phyloP scores from a whole-genome alignment of 1,140 invertebrate species.

The Carposina sasakii region DNA sequence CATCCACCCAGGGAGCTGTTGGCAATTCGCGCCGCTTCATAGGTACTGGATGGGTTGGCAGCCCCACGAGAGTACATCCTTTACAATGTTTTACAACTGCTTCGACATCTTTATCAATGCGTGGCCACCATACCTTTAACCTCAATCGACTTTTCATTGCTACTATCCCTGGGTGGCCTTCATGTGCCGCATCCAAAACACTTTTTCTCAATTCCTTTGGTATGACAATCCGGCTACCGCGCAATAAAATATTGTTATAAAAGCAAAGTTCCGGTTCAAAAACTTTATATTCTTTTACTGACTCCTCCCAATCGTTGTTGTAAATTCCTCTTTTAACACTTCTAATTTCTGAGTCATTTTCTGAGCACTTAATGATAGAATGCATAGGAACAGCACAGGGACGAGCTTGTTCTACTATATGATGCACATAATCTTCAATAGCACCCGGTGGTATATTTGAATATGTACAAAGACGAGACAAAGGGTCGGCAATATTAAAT shows the following conservation, averaged over 20 bases:
- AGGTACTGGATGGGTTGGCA: too few species aligned
- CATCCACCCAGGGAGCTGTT: conserved; percentile 19
- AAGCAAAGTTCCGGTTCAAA: neutral
- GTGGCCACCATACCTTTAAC: neutral
- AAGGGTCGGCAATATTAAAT: neutral
- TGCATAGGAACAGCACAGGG: neutral
- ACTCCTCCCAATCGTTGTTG: neutral
- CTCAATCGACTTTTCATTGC: conserved; percentile 1
- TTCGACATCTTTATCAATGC: neutral
- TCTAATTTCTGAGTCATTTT: neutral
- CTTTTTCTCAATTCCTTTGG: neutral
- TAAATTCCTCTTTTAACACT: neutral
- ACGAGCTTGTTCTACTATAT: neutral
- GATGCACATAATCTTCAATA: neutral
- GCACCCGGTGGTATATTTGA: neutral
- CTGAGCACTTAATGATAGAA: neutral
- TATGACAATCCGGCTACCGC: neutral
- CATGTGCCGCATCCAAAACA: neutral
- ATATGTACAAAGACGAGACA: neutral
- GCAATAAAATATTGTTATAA: neutral
- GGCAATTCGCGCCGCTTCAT: conserved; percentile 24
- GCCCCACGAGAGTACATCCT: neutral
- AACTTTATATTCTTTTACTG: neutral
- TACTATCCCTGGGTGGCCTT: neutral
- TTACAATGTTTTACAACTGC: neutral